A percentile compares a stretch with the other conserved stretches of the same genome.
Conservation (phyloP, 1,140 invertebrate species). For the Antheraea pernyi region DNA sequence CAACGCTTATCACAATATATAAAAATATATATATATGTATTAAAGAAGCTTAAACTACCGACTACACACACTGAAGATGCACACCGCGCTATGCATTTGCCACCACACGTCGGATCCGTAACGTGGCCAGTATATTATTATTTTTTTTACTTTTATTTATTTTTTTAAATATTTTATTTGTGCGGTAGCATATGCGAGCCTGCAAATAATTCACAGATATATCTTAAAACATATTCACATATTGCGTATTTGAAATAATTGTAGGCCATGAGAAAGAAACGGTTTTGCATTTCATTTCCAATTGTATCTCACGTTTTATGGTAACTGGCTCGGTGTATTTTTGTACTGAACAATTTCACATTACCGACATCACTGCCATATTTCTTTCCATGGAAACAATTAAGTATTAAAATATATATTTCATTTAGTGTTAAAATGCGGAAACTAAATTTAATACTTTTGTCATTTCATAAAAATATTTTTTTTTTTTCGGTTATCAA, state of each 20-base stretch:
- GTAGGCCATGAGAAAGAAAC: conserved; percentile 49
- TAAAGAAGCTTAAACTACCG: conserved; percentile 75
- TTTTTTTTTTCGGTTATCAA: conserved; percentile 29
- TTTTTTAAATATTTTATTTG: conserved; percentile 54
- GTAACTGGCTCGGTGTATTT: conserved; percentile 68
- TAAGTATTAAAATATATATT: conserved; percentile 12
- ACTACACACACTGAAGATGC: conserved; percentile 75
- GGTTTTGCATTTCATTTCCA: conserved; percentile 11
- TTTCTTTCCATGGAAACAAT: conserved; percentile 27
- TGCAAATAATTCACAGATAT: conserved; percentile 61
- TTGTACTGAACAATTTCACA: conserved; percentile 57
- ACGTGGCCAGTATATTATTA: conserved; percentile 33
- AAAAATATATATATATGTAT: conserved; percentile 79
- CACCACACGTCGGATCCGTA: conserved; percentile 65
- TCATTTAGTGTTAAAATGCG: conserved; percentile 41
- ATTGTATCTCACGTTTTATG: conserved; percentile 26
- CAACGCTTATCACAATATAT: conserved; percentile 78
- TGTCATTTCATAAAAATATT: conserved; percentile 74
- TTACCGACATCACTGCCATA: conserved; percentile 5
- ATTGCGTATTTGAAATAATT: conserved; percentile 58
- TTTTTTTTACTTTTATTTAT: conserved; percentile 41
- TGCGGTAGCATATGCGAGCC: conserved; percentile 73
- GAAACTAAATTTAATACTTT: conserved; percentile 70
- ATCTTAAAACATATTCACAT: conserved; percentile 58
- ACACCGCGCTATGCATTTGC: conserved; percentile 69